phyloP scores from a whole-genome alignment of 2,797 vertebrate species.

The Girardinus metallicus region DNA sequence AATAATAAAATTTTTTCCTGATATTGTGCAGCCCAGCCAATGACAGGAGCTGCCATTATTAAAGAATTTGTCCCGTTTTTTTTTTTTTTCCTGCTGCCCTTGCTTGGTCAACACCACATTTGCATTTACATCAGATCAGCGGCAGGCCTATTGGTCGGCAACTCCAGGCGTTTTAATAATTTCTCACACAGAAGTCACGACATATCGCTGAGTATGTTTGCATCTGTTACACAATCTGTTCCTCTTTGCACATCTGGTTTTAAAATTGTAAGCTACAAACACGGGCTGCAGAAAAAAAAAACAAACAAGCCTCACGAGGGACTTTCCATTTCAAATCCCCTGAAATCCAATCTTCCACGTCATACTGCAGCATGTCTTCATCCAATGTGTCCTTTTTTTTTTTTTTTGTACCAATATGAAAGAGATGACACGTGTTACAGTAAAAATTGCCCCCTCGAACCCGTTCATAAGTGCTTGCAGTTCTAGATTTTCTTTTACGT shows the following conservation, averaged over 20 bases:
- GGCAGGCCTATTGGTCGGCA: too few species aligned
- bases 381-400: conserved; percentile 35
- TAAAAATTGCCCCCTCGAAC: neutral
- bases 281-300: conserved; percentile 30
- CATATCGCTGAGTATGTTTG: conserved; percentile 8
- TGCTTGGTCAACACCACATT: neutral
- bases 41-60: neutral
- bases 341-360: conserved; percentile 63
- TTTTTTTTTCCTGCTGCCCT: neutral
- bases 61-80: neutral
- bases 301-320: conserved; percentile 63
- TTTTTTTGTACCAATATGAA: conserved; percentile 27
- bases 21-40: neutral
- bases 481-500: too few species aligned
- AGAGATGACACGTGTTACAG: conserved; percentile 2
- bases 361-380: conserved; percentile 46
- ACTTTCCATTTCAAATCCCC: conserved; percentile 72
- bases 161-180: neutral
- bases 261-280: conserved; percentile 51
- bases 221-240: conserved; percentile 45
- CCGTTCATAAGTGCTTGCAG: too few species aligned
- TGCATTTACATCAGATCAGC: neutral
- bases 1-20: neutral
- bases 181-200: conserved; percentile 36
- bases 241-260: conserved; percentile 47